Base-by-base conservation (phyloP, 1,140 invertebrate species). In the Drosophila arawakana region DNA sequence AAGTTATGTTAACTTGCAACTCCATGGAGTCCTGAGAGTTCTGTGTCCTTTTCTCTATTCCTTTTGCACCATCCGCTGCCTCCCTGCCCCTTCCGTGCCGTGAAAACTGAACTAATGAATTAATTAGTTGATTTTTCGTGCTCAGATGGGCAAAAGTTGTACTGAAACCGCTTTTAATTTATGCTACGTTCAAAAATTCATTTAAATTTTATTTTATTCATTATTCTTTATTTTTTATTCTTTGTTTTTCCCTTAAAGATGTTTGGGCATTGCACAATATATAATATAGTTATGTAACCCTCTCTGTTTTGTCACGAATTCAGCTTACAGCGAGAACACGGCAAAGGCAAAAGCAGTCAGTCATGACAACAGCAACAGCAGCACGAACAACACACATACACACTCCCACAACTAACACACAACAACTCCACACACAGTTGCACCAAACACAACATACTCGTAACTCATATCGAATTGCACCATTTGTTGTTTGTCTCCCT, bases 381-480 rank as follows among this genome's bases (percentile, higher is more conserved):
- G 52, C 25, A 18, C 10, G 1, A 34, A 8, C 50, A 59, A 43
- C 9, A 44, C 57, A 44, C 13, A 59, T 59, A 73, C 54, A 55
- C 49, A 66, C 9, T 34, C 34, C 13, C 43, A 44, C 34, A 49
- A 1, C 25, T 3, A 30, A 35, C 9, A 37, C 52, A 41, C 37
- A 58, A 21, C 10, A 3, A 54, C 25, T 13, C 58, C 63, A 66
- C 60, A 72, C 55, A 61, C 69, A 66, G 54, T 61, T 30, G 25
- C 25, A 30, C 25, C 25, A 18, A 69, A 54, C 69, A 73, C 57
- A 73, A 67, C 63, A 52, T 21, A 75, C 52, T 70, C 54, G 81
- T 82, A 82, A 77, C 73, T 78, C 80, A 78, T 73, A 80, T 89
- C 80, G 55, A 89, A 89, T 83, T 88, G 83, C 83, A 88, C 83